These are phyloP conservation scores for Hormaphis cornu DNA, from an alignment of 1,140 invertebrate genomes.

Conservation along the genomic window DNA sequence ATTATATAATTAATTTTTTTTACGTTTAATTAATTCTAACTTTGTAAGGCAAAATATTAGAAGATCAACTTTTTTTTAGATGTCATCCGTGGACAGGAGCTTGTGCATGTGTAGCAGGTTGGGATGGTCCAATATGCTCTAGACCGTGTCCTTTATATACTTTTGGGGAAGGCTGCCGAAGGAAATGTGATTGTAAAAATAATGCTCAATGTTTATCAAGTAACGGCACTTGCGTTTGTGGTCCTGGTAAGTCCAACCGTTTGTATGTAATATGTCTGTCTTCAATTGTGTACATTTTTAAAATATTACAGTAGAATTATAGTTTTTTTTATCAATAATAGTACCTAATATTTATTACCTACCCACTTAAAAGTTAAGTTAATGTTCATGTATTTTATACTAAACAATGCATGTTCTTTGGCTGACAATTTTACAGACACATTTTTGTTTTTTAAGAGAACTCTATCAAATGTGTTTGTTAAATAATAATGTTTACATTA, in stretches of 20 bases:
- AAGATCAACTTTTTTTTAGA: slow-evolving; percentile 42
- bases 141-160: slow-evolving; percentile 70
- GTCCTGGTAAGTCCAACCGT: slow-evolving; percentile 48
- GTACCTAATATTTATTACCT: too few species aligned
- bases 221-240: slow-evolving; percentile 75
- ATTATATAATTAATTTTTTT: too few species aligned
- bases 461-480: too few species aligned
- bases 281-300: not conserved
- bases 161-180: slow-evolving; percentile 70
- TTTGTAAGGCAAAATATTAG: not conserved
- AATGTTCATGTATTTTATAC: too few species aligned
- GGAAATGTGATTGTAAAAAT: slow-evolving; percentile 72
- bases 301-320: not conserved
- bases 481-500: too few species aligned
- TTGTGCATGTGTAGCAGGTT: slow-evolving; percentile 81
- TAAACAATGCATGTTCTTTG: too few species aligned
- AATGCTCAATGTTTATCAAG: slow-evolving; percentile 78
- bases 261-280: not conserved
- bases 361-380: too few species aligned
- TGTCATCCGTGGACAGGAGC: slow-evolving; percentile 81
- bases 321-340: not conserved
- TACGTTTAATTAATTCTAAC: too few species aligned
- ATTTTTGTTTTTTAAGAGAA: too few species aligned
- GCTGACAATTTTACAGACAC: too few species aligned
- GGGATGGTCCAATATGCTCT: slow-evolving; percentile 69